phyloP scores from a whole-genome alignment of 1,140 invertebrate genomes.

The Pachypsylla venusta region DNA sequence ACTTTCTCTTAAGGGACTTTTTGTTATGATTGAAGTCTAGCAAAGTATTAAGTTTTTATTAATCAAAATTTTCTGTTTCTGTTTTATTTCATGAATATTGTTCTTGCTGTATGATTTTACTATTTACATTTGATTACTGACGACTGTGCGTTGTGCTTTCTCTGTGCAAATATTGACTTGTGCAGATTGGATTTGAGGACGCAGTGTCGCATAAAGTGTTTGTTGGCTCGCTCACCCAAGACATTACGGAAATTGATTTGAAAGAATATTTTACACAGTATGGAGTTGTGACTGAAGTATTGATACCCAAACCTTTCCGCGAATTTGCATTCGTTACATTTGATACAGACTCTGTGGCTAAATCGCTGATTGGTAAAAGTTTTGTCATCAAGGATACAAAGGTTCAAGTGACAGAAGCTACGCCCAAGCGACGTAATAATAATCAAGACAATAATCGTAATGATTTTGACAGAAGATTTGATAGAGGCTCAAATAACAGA shows the following conservation, averaged over 20 bases:
- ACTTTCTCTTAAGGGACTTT: too few species aligned
- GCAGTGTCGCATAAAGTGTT: conserved; percentile 89
- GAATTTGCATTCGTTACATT: conserved; percentile 93
- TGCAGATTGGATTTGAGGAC: too few species aligned
- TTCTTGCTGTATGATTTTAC: too few species aligned
- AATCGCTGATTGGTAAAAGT: background rate
- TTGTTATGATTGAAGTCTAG: too few species aligned
- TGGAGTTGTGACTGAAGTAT: conserved; percentile 88
- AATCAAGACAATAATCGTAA: background rate
- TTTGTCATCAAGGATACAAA: background rate
- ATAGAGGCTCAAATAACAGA: background rate
- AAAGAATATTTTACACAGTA: conserved; percentile 89
- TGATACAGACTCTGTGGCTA: background rate
- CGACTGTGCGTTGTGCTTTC: too few species aligned
- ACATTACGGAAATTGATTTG: conserved; percentile 72
- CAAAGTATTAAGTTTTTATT: too few species aligned
- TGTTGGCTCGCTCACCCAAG: conserved; percentile 85
- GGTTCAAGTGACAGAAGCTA: background rate
- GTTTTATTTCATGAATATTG: too few species aligned
- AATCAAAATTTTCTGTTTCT: too few species aligned
- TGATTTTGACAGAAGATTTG: background rate
- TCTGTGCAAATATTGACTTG: too few species aligned
- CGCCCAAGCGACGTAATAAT: background rate
- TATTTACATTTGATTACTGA: too few species aligned
- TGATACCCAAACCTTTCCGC: conserved; percentile 86